These are phyloP conservation scores for Urocitellus parryii DNA, from an alignment of 2,113 vertebrate species.

Conservation along the genomic window DNA sequence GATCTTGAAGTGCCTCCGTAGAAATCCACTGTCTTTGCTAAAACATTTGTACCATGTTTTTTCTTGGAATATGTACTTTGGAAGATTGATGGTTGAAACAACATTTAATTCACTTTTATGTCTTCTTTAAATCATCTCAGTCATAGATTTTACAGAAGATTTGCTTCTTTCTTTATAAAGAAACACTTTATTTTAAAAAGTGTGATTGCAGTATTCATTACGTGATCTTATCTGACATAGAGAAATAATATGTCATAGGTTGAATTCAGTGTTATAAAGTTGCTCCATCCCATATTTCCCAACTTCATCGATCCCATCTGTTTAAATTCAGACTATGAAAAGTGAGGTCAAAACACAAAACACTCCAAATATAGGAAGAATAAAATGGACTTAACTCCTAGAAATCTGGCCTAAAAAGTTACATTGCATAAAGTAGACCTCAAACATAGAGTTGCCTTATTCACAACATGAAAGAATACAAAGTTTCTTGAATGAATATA, in stretches of 20 bases:
- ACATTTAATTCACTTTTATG: conserved; percentile 54
- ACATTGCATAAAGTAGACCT: background rate
- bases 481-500: conserved; percentile 13
- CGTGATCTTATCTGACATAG: background rate
- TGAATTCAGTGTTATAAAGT: background rate
- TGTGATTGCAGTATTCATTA: background rate
- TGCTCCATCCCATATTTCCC: background rate
- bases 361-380: background rate
- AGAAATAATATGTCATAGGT: background rate
- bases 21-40: conserved; percentile 17
- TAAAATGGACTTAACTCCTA: background rate
- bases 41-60: background rate
- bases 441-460: background rate
- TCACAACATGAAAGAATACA: background rate
- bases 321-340: background rate
- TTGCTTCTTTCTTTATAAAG: background rate
- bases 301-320: background rate
- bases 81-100: background rate
- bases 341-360: background rate
- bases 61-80: background rate
- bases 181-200: conserved; percentile 5
- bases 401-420: background rate
- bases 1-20: background rate
- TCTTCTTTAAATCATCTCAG: conserved; percentile 4
- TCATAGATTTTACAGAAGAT: background rate